Conservation (phyloP, 2,113 vertebrate genomes). For the Oceanodroma tethys region DNA sequence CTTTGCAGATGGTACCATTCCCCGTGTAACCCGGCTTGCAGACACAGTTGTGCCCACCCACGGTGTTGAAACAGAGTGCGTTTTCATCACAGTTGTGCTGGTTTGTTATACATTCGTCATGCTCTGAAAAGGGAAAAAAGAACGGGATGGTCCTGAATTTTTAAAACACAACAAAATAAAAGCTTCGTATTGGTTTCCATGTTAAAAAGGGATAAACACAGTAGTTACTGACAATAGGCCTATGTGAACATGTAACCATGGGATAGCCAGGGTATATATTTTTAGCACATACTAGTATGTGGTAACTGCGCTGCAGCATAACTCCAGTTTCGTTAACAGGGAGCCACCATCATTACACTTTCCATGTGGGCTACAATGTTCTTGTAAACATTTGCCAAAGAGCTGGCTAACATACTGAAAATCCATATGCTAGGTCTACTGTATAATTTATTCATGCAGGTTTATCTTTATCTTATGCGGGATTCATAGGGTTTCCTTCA, state of each 20-base stretch:
- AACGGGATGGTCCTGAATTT: background rate
- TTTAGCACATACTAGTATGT: background rate
- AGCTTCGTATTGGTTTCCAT: background rate
- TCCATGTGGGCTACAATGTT: background rate
- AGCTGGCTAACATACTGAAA: background rate
- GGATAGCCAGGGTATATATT: background rate
- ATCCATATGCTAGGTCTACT: constrained; percentile 15
- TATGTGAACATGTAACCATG: background rate
- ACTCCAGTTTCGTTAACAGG: background rate
- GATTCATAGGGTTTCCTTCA: background rate
- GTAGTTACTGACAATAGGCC: background rate
- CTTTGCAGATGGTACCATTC: constrained; percentile 93
- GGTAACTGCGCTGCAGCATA: background rate
- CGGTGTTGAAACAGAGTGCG: constrained; percentile 94
- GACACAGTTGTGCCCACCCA: constrained; percentile 94
- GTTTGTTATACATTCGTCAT: constrained; percentile 91
- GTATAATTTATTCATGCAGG: background rate
- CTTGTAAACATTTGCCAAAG: background rate
- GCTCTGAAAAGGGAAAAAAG: constrained; percentile 79
- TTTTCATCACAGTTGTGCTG: constrained; percentile 95
- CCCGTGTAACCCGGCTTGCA: constrained; percentile 95
- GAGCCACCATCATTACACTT: background rate
- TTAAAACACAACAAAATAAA: background rate
- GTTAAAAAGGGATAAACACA: background rate
- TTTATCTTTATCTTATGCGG: background rate